Conservation (phyloP, 1,140 invertebrate genomes). For the Drosophila prosaltans region DNA sequence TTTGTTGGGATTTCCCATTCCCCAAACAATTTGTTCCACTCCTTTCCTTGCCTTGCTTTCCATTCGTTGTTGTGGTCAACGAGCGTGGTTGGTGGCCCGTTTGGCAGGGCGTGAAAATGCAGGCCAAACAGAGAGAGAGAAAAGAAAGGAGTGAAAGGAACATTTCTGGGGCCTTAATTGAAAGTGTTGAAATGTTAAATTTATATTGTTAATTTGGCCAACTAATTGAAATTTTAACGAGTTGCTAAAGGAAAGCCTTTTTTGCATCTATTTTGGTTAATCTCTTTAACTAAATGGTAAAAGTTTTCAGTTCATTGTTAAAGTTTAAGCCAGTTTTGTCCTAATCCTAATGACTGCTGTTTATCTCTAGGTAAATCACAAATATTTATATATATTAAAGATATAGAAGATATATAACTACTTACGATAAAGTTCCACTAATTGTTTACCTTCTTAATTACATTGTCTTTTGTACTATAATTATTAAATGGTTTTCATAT, state of each 20-base stretch:
- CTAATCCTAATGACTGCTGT: no score
- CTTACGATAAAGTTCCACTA: not conserved
- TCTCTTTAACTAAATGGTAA: no score
- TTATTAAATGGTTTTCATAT: not conserved
- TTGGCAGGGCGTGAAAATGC: constrained; percentile 29
- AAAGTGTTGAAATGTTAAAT: not conserved
- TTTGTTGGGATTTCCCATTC: constrained; percentile 32
- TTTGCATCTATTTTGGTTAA: no score
- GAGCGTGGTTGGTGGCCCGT: not conserved
- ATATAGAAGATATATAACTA: not conserved
- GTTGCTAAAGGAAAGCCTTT: no score
- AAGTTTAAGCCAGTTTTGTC: no score
- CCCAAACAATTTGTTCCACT: constrained; percentile 4
- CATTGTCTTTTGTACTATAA: not conserved
- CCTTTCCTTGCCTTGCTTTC: constrained; percentile 25
- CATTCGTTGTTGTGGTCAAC: constrained; percentile 49
- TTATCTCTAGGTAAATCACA: no score
- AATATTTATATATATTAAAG: no score
- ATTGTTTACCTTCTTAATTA: not conserved
- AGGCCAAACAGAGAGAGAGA: constrained; percentile 19
- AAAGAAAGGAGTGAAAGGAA: constrained; percentile 17
- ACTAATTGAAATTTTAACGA: no score
- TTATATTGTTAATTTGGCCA: no score
- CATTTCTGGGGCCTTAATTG: constrained; percentile 18
- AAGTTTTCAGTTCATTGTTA: no score